Evolutionary conservation across 2,888 invertebrate species (phyloP).

Genomic region (Tridacna gigas): DNA sequence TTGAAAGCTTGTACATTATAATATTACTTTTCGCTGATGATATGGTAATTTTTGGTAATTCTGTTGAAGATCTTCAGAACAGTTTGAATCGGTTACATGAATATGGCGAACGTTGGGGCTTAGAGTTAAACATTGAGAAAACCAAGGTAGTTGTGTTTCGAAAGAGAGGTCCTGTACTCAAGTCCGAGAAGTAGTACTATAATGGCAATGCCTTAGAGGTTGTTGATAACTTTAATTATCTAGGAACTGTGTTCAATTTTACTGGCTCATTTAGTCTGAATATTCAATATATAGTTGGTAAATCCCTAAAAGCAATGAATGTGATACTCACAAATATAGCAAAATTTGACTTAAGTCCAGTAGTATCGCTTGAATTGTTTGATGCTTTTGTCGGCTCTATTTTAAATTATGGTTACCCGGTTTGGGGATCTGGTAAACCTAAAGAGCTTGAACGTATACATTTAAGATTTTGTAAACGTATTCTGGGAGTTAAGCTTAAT

Average conservation of each 20-base stretch:
- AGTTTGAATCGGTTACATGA: not conserved
- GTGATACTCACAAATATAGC: no score
- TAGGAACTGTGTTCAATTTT: not conserved
- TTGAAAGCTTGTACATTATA: not conserved
- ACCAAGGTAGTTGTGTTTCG: not conserved
- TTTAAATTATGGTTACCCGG: not conserved
- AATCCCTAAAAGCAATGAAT: not conserved
- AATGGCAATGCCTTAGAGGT: not conserved
- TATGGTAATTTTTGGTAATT: not conserved
- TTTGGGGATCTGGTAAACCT: not conserved
- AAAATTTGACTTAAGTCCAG: not conserved
- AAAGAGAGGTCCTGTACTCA: constrained; percentile 1
- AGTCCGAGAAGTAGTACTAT: constrained; percentile 5
- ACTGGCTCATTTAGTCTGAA: not conserved
- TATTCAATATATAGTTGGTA: not conserved
- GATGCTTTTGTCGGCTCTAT: not conserved
- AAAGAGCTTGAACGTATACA: no score
- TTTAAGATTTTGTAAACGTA: constrained; percentile 1
- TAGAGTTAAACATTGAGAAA: constrained; percentile 11
- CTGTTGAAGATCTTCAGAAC: not conserved
- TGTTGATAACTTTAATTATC: constrained; percentile 1
- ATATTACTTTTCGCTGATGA: constrained; percentile 13
- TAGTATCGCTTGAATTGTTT: constrained; percentile 9
- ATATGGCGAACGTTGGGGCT: not conserved
- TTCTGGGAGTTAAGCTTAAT: not conserved